phyloP scores from a whole-genome alignment of 2,113 vertebrate genomes.

The Pedionomus torquatus region DNA sequence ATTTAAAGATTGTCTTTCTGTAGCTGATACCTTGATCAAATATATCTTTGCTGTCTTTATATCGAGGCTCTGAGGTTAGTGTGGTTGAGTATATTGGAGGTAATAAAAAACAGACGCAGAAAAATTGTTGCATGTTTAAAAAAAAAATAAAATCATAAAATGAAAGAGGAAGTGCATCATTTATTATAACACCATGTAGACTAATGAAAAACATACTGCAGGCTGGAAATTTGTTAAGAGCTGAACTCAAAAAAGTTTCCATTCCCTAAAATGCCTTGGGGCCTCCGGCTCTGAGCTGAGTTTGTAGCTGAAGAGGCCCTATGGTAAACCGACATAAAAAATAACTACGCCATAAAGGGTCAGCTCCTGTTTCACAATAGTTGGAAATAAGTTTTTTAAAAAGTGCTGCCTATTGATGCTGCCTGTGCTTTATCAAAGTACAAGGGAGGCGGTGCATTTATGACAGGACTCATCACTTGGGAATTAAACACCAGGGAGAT shows the following conservation, averaged over 20 bases:
- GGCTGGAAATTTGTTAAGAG: conserved; percentile 62
- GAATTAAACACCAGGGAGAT: not conserved
- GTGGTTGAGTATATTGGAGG: not conserved
- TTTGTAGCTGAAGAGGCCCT: conserved; percentile 41
- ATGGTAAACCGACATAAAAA: conserved; percentile 55
- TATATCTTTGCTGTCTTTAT: not conserved
- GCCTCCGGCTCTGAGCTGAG: conserved; percentile 22
- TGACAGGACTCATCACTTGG: not conserved
- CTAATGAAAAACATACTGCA: conserved; percentile 62
- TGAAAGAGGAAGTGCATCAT: conserved; percentile 65
- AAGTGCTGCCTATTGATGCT: not conserved
- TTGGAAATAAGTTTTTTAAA: not conserved
- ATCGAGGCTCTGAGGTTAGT: not conserved
- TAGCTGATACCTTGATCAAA: not conserved
- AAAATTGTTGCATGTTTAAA: conserved; percentile 52
- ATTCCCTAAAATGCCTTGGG: conserved; percentile 28
- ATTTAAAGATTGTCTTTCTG: not conserved
- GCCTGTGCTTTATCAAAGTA: not conserved
- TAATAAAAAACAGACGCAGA: conserved; percentile 38
- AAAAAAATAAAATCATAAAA: conserved; percentile 7
- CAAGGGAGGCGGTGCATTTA: not conserved
- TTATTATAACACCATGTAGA: conserved; percentile 54
- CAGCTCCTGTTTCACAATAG: conserved; percentile 50
- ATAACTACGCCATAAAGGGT: conserved; percentile 41
- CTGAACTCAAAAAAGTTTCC: conserved; percentile 44